Evolutionary conservation across 2,888 invertebrate species (phyloP).

Genomic region (Coremacera marginata): DNA sequence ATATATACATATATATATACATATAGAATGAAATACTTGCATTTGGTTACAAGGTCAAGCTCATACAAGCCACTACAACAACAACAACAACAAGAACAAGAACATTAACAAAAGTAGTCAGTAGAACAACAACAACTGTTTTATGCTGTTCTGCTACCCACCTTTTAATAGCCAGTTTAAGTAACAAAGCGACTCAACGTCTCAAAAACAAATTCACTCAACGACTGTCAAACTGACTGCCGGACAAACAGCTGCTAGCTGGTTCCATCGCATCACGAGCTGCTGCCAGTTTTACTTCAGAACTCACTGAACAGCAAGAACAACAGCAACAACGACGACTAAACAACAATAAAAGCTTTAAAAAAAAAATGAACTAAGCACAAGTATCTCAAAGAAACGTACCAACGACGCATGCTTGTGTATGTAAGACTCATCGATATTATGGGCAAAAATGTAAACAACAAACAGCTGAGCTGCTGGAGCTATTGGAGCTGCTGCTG

Average conservation of each 20-base stretch:
- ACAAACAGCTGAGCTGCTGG: conserved; percentile 45
- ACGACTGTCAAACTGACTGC: neutral
- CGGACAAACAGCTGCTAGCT: neutral
- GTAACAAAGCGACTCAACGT: neutral
- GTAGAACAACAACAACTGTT: no score
- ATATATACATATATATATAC: neutral
- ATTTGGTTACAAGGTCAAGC: conserved; percentile 50
- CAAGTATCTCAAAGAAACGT: neutral
- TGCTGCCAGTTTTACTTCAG: neutral
- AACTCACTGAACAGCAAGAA: neutral
- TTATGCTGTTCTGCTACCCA: no score
- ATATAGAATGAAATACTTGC: conserved; percentile 29
- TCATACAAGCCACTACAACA: conserved; percentile 42
- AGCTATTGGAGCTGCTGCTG: neutral
- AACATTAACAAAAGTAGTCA: neutral
- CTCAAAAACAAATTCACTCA: neutral
- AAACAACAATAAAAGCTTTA: neutral
- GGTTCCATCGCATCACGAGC: neutral
- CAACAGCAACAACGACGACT: neutral
- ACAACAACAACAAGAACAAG: neutral
- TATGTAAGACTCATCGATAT: neutral
- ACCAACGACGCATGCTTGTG: no score
- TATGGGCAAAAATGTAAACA: conserved; percentile 38
- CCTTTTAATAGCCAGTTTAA: neutral
- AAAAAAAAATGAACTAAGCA: neutral